A percentile compares a stretch with the other conserved stretches of the same genome.
These are phyloP conservation scores for Pagrus major DNA, from an alignment of 2,113 vertebrate species.

Conservation along the genomic window DNA sequence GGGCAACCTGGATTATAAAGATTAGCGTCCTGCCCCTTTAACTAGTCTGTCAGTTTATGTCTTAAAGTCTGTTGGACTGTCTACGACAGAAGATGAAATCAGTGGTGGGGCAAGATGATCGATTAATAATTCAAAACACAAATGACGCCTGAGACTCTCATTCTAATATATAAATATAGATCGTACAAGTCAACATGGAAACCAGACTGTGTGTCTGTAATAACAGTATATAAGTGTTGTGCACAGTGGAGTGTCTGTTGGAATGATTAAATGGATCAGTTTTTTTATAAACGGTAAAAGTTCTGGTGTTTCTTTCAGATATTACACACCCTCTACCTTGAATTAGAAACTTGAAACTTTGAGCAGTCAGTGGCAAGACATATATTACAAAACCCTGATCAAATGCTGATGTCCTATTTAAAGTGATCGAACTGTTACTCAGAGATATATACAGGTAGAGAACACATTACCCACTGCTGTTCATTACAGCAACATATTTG, in stretches of 20 bases:
- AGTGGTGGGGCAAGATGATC: conserved; percentile 7
- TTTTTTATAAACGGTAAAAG: conserved; percentile 59
- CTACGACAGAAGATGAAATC: conserved; percentile 32
- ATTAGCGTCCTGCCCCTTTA: conserved; percentile 38
- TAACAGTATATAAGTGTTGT: conserved; percentile 56
- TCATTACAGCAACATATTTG: no score
- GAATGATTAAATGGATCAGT: conserved; percentile 68
- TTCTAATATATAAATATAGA: conserved; percentile 59
- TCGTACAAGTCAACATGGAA: conserved; percentile 46
- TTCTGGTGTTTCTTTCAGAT: neutral
- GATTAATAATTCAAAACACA: conserved; percentile 34
- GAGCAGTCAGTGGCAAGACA: no score
- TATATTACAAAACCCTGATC: no score
- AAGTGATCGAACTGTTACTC: no score
- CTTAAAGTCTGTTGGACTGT: conserved; percentile 36
- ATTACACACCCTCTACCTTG: neutral
- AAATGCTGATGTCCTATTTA: no score
- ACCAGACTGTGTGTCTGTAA: conserved; percentile 48
- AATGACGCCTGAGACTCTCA: conserved; percentile 31
- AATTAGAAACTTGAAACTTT: no score
- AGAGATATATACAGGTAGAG: no score
- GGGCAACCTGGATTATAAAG: conserved; percentile 11
- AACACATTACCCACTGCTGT: no score
- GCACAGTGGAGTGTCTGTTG: conserved; percentile 40
- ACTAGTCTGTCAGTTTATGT: conserved; percentile 30